Evolutionary conservation across 64 coral and sea anemone species (phyloP).

Genomic region (Pocillopora damicornis): DNA sequence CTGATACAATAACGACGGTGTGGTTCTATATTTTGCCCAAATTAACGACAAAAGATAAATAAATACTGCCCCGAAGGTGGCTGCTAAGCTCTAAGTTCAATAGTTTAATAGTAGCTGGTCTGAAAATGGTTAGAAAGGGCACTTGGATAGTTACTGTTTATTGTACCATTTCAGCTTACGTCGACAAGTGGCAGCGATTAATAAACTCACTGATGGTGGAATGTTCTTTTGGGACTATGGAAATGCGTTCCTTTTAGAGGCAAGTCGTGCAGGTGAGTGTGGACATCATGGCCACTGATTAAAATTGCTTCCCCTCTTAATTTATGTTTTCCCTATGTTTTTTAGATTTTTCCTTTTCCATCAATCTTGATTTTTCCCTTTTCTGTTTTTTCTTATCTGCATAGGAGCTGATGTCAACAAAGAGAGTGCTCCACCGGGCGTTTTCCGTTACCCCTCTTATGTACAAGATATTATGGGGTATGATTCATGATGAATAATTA

Average conservation of each 20-base stretch:
- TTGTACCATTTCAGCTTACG: constrained; percentile 50
- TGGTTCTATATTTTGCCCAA: too few species aligned
- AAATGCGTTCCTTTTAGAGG: constrained; percentile 95
- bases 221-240: constrained; percentile 99
- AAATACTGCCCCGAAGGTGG: too few species aligned
- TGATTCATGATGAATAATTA: neutral
- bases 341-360: too few species aligned
- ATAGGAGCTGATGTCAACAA: constrained; percentile 79
- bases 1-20: too few species aligned
- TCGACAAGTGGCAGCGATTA: constrained; percentile 92
- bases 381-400: neutral
- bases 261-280: constrained; percentile 76
- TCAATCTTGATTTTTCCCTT: neutral
- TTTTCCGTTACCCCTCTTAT: constrained; percentile 88
- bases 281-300: too few species aligned
- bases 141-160: too few species aligned
- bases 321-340: too few species aligned
- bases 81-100: too few species aligned
- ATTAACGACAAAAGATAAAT: too few species aligned
- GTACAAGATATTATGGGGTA: constrained; percentile 99
- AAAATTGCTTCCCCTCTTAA: too few species aligned
- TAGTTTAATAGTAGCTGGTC: too few species aligned
- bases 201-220: constrained; percentile 60
- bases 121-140: too few species aligned
- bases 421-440: constrained; percentile 63